Conservation (phyloP, 1,140 invertebrate species). For the Leucophenga varia region DNA sequence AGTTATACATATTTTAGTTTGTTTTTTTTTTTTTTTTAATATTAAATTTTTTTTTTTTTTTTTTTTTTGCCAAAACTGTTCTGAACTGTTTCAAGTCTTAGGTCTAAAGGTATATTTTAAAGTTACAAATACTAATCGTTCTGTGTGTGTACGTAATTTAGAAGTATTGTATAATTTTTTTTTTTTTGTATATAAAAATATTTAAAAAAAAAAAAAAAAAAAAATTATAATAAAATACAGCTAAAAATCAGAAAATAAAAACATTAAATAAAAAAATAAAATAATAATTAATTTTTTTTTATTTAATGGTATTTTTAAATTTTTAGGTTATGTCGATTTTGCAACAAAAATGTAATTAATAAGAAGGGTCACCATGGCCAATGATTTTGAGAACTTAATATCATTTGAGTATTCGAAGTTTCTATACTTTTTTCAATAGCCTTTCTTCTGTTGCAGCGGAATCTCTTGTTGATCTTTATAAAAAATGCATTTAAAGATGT, state of each 20-base stretch:
- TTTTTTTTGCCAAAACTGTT: constrained; percentile 32
- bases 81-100: constrained; percentile 52
- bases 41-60: constrained; percentile 5
- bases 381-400: not conserved
- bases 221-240: too few species aligned
- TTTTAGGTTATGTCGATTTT: not conserved
- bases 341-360: not conserved
- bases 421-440: not conserved
- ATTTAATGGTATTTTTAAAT: not conserved
- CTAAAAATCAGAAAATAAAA: too few species aligned
- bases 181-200: too few species aligned
- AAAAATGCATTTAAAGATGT: too few species aligned
- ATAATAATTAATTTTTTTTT: not conserved
- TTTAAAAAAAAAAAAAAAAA: too few species aligned
- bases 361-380: not conserved
- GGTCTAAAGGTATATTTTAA: constrained; percentile 37
- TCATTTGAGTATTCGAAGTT: not conserved
- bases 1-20: not conserved
- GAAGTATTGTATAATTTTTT: not conserved
- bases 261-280: too few species aligned
- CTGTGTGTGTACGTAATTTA: not conserved
- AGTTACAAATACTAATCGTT: not conserved
- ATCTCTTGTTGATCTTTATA: not conserved
- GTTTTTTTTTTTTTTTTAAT: not conserved
- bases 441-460: not conserved